Evolutionary conservation across 2,888 invertebrate species (phyloP).

Genomic region (Plagiodera versicolora): DNA sequence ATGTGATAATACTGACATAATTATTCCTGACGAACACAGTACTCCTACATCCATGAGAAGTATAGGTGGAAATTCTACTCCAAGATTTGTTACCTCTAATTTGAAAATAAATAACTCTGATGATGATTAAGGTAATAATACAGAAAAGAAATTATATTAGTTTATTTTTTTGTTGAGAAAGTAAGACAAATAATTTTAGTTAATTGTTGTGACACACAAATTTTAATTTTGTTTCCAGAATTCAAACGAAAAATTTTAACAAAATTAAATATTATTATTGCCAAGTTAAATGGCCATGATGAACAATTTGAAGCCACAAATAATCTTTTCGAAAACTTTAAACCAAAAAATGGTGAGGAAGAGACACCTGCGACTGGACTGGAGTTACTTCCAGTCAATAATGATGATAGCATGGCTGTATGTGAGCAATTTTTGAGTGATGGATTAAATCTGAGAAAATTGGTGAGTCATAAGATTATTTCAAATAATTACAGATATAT

Average conservation of each 20-base stretch:
- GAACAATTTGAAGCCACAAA: conserved; percentile 7
- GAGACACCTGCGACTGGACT: conserved; percentile 8
- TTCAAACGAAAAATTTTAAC: conserved; percentile 7
- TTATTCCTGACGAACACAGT: conserved; percentile 12
- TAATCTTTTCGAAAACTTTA: conserved; percentile 6
- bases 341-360: conserved; percentile 1
- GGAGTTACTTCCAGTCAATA: conserved; percentile 5
- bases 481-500: conserved; percentile 5
- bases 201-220: conserved; percentile 1
- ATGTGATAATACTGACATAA: conserved; percentile 7
- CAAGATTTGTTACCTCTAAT: conserved; percentile 9
- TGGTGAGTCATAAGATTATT: conserved; percentile 6
- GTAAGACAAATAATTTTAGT: conserved; percentile 1
- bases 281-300: conserved; percentile 6
- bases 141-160: conserved; percentile 14
- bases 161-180: conserved; percentile 7
- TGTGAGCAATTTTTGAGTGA: conserved; percentile 7
- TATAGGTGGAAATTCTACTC: conserved; percentile 14
- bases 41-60: conserved; percentile 14
- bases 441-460: not conserved
- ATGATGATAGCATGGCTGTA: conserved; percentile 6
- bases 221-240: conserved; percentile 8
- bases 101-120: conserved; percentile 12
- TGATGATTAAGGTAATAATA: conserved; percentile 14
- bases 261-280: conserved; percentile 2